Conservation (phyloP, 2,888 invertebrate genomes). For the Tolmerus cingulatus region DNA sequence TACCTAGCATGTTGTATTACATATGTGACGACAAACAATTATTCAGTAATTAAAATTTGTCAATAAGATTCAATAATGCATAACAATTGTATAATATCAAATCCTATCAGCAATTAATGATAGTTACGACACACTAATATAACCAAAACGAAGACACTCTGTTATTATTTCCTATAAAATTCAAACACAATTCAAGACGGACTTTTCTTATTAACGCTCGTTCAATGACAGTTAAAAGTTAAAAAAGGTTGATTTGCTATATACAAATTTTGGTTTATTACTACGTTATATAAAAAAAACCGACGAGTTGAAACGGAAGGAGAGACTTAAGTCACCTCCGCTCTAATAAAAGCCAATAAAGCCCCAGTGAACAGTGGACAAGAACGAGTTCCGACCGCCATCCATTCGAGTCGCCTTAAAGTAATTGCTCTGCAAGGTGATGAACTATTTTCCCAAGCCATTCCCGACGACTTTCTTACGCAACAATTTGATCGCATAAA, state of each 20-base stretch:
- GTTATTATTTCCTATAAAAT: no score
- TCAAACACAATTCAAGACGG: no score
- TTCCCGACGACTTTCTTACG: background rate
- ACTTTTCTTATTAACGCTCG: no score
- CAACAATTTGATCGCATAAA: background rate
- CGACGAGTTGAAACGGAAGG: background rate
- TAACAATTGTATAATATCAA: no score
- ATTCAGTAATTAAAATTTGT: no score
- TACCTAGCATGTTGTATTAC: no score
- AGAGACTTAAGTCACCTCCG: background rate
- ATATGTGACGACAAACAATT: no score
- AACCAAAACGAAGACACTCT: no score
- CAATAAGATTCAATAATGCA: no score
- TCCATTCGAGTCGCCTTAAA: background rate
- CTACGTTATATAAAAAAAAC: no score
- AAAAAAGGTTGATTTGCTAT: background rate
- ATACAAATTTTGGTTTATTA: background rate
- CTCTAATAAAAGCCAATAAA: background rate
- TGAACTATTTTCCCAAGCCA: conserved; percentile 1
- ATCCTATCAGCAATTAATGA: no score
- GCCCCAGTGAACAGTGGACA: background rate
- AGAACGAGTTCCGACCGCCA: background rate
- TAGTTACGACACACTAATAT: no score
- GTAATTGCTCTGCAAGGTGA: conserved; percentile 21
- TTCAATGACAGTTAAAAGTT: background rate